Base-by-base conservation (phyloP, 2,113 vertebrate species). In the Lampris incognitus region DNA sequence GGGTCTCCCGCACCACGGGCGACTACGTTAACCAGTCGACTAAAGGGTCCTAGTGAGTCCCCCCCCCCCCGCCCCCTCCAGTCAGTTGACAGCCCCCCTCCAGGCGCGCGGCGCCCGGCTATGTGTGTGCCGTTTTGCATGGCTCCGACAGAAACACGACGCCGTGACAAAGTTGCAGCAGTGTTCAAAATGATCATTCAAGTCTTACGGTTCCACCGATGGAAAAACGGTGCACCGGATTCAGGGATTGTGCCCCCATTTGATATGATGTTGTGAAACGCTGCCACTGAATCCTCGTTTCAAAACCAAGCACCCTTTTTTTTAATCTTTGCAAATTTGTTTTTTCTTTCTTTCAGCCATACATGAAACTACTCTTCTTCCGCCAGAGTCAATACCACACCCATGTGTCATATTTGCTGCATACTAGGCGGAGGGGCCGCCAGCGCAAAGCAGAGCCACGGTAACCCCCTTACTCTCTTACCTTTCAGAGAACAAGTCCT, bases 401-500 rank as follows among this genome's bases (percentile, higher is more conserved):
- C 24, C 72, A 70, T 48, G 65, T 48, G 61, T 42, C 13, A 81
- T 37, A 76, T 76, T 48, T 44, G 60, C 69, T 52, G 46, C 61
- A 81, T 63, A 59, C 6, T 49, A 37, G 9, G 36, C 44, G 36
- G 44, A 24, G 13, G 74, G 71, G 74, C 58, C 51, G 68, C 5
- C 9, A 46, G 5, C 55, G 4, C 54, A 49, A 62, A 13, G 8
- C 52, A 69, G 40, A 44, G 41, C 37, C 44, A 72, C 60, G 69
- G 9, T 57, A 64, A 11, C 10, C 44, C 10, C 44, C 10, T 60
- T 52, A 42, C 37, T 61, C 13, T 72, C 95, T 95, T 94, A 96
- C 95, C 85, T 91, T 92, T 89, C 59, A 70, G 74, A 69, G 93
- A 95, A 82, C 96, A 97, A 0, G 94, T 96, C 89, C 91, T 96